These are phyloP conservation scores for Oriolus oriolus DNA, from an alignment of 2,113 vertebrate species.

Conservation along the genomic window DNA sequence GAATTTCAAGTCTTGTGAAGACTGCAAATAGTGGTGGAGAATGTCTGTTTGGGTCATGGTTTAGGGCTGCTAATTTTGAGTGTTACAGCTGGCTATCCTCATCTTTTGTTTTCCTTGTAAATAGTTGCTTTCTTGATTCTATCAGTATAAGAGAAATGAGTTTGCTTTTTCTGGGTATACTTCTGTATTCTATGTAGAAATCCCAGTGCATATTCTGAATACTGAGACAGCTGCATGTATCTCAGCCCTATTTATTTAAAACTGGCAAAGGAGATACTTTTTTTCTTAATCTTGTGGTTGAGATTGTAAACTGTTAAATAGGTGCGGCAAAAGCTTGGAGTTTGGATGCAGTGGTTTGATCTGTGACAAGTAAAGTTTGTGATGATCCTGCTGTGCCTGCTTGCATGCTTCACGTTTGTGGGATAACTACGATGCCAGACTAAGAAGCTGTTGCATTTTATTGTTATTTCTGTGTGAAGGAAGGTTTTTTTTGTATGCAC, in stretches of 20 bases:
- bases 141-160: not conserved
- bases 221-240: not conserved
- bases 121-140: not conserved
- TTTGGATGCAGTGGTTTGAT: not conserved
- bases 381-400: not conserved
- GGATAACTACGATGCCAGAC: not conserved
- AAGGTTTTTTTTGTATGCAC: not conserved
- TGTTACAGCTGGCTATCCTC: not conserved
- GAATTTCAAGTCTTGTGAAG: not conserved
- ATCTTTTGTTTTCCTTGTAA: not conserved
- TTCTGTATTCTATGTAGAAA: not conserved
- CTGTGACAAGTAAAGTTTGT: not conserved
- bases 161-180: not conserved
- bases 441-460: not conserved
- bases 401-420: not conserved
- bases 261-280: not conserved
- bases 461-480: not conserved
- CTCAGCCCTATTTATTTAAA: not conserved
- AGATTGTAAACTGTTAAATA: not conserved
- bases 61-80: not conserved
- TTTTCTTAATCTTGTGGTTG: not conserved
- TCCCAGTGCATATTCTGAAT: not conserved
- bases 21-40: not conserved
- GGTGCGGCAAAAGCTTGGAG: not conserved
- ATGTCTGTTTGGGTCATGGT: not conserved